Percentiles rank a stretch among this genome's conserved stretches.
phyloP scores from a whole-genome alignment of 1,140 invertebrate genomes.

The Rhopalosiphum padi region DNA sequence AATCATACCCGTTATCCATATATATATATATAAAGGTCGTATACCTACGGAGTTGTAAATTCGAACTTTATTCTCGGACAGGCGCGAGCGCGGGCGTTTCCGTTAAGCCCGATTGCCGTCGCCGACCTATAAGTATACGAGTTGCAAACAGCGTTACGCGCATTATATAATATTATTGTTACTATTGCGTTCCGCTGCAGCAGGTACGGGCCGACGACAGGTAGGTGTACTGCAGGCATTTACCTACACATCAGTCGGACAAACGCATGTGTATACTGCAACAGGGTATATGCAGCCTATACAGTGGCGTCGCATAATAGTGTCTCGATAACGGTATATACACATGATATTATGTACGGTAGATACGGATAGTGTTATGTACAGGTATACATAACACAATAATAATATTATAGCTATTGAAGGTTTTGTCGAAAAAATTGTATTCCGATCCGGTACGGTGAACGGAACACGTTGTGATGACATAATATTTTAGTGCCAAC shows the following conservation, averaged over 20 bases:
- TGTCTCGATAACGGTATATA: not conserved
- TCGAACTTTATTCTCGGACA: not conserved
- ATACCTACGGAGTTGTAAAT: not conserved
- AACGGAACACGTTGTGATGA: not conserved
- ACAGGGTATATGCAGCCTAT: not conserved
- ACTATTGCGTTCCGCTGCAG: not conserved
- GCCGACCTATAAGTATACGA: not conserved
- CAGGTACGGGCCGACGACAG: not conserved
- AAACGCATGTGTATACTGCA: too few species aligned
- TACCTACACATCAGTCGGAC: too few species aligned
- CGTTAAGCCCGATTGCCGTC: too few species aligned
- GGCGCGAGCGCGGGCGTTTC: not conserved
- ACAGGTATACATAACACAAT: not conserved
- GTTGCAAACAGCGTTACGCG: not conserved
- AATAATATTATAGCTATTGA: not conserved
- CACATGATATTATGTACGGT: not conserved
- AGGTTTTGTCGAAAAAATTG: not conserved
- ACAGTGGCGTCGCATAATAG: not conserved
- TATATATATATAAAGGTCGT: too few species aligned
- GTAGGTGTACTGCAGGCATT: not conserved
- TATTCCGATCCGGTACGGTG: not conserved
- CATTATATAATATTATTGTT: not conserved
- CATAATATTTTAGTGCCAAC: not conserved
- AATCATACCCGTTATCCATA: too few species aligned
- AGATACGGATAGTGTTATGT: not conserved